Evolutionary conservation across 1,140 invertebrate species (phyloP).

Genomic region (Drosophila pruinosa): DNA sequence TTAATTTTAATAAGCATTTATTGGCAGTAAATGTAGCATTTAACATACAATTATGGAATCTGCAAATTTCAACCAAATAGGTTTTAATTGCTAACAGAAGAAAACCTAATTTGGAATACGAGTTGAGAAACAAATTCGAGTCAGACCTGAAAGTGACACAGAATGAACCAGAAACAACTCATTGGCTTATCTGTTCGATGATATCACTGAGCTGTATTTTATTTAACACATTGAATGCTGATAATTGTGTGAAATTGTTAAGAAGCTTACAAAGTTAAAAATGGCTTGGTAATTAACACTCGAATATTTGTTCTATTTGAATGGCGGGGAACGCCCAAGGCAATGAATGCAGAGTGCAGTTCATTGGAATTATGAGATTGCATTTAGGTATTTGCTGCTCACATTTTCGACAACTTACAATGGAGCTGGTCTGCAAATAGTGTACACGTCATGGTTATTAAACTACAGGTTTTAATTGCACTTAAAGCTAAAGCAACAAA

Average conservation of each 20-base stretch:
- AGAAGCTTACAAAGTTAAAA: neutral
- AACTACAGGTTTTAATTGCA: constrained; percentile 59
- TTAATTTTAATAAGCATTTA: neutral
- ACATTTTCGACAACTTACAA: constrained; percentile 1
- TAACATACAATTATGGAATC: too few relatives aligned
- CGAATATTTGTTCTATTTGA: neutral
- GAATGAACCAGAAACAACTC: neutral
- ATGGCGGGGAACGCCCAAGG: neutral
- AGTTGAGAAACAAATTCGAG: too few relatives aligned
- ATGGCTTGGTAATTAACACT: neutral
- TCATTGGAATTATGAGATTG: neutral
- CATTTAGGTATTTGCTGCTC: neutral
- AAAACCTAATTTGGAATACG: too few relatives aligned
- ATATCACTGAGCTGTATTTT: constrained; percentile 8
- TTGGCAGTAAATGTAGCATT: neutral
- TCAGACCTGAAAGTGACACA: neutral
- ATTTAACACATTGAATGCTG: neutral
- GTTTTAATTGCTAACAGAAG: too few relatives aligned
- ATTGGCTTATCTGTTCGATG: neutral
- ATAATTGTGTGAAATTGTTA: neutral
- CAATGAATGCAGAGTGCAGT: neutral
- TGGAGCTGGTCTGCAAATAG: constrained; percentile 37
- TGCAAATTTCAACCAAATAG: too few relatives aligned
- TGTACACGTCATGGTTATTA: constrained; percentile 45
- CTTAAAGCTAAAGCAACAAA: constrained; percentile 52